Evolutionary conservation across 2,113 vertebrate genomes (phyloP).

Genomic region (Mirounga angustirostris): DNA sequence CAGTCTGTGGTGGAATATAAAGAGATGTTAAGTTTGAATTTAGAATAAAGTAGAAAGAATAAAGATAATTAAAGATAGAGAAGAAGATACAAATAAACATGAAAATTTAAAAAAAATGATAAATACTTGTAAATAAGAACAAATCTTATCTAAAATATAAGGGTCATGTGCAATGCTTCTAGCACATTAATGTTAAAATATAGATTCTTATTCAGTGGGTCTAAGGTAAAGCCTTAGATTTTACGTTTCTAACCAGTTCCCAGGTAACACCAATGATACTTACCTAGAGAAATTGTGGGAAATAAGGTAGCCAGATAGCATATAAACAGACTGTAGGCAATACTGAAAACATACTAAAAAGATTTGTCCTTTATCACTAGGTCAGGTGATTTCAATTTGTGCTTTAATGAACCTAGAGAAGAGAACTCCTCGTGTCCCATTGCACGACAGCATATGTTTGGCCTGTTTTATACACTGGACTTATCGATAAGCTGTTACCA

Average conservation of each 20-base stretch:
- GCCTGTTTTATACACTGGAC: neutral
- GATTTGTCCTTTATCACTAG: neutral
- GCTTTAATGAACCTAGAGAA: neutral
- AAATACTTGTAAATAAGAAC: neutral
- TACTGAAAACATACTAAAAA: neutral
- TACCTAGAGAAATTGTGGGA: neutral
- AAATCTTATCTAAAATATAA: neutral
- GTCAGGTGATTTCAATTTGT: neutral
- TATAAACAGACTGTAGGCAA: neutral
- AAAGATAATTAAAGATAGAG: neutral
- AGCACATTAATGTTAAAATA: neutral
- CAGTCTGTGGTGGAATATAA: neutral
- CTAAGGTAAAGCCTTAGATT: neutral
- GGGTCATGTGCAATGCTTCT: neutral
- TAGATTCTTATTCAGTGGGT: neutral
- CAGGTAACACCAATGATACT: neutral
- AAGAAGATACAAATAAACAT: neutral
- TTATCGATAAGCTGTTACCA: neutral
- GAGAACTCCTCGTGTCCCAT: neutral
- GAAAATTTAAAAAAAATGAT: neutral
- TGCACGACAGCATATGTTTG: neutral
- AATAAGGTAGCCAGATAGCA: neutral
- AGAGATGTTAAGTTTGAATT: neutral
- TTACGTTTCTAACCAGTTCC: neutral
- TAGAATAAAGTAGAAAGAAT: neutral